These are phyloP conservation scores for Solea senegalensis DNA, from an alignment of 2,113 vertebrate species.

Conservation along the genomic window DNA sequence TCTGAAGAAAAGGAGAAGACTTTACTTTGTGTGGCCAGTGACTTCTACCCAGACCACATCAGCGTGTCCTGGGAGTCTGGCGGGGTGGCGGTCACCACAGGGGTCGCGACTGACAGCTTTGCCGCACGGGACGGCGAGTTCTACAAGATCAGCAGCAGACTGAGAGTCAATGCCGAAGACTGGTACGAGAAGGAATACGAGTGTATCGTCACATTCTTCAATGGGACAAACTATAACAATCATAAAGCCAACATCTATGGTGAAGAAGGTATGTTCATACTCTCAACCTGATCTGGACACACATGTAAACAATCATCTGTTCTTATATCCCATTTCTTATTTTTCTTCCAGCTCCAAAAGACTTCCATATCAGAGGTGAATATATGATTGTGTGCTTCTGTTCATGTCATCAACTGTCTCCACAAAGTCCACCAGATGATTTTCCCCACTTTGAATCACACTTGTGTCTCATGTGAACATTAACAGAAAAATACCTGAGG, in stretches of 20 bases:
- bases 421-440: too few species aligned
- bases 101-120: slow-evolving; percentile 78
- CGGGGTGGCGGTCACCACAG: accelerated
- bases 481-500: slow-evolving; percentile 49
- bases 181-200: slow-evolving; percentile 78
- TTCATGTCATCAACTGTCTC: too few species aligned
- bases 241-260: accelerated
- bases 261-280: background rate
- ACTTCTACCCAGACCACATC: slow-evolving; percentile 91
- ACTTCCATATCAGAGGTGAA: slow-evolving; percentile 3
- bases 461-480: background rate
- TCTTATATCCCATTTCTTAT: background rate
- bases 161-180: slow-evolving; percentile 70
- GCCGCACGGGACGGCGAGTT: accelerated
- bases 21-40: slow-evolving; percentile 84
- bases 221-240: accelerated
- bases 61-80: slow-evolving; percentile 81
- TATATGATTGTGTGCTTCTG: background rate
- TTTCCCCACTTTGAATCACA: background rate
- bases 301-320: background rate
- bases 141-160: slow-evolving; percentile 86
- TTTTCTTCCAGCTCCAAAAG: background rate
- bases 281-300: background rate
- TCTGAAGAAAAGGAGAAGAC: slow-evolving; percentile 72
- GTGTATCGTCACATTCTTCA: slow-evolving; percentile 79